Base-by-base conservation (phyloP, 1,140 invertebrate species). In the Dermatophagoides farinae region DNA sequence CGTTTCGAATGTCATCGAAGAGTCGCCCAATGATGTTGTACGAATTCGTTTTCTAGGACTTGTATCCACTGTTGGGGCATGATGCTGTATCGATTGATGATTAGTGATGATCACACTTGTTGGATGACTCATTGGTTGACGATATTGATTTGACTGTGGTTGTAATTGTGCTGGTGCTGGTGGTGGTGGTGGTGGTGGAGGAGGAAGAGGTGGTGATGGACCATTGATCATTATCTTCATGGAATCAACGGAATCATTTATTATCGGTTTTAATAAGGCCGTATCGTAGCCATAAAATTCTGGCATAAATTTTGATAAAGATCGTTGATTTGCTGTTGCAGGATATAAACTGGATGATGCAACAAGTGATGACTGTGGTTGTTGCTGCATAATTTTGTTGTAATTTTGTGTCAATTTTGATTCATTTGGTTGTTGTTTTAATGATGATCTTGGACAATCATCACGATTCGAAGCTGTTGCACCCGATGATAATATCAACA, bases 401-500 rank as follows among this genome's bases (percentile, higher is more conserved):
- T n/a, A n/a, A n/a, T 31, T 31, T 31, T 4, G 31, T 31, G 2
- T 31, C 8, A 8, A 31, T 8, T 31, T 31, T 31, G 31, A 8
- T 8, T 31, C 2, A 4, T 31, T 2, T 31, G 2, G 31, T 31
- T 2, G 31, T 4, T 31, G 31, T 31, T 4, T 4, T 8, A 57
- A 57, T 44, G 53, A 20, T 18, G n/a, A 44, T 16, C 20, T 23
- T 25, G 6, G 53, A 14, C 18, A 31, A 18, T 20, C n/a, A n/a
- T n/a, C n/a, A n/a, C n/a, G 14, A 22, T 53, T 25, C 51, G 37
- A 22, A 5, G 23, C 10, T 44, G 43, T 44, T 20, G 62, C 60
- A 31, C 62, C 62, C 8, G 62, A 31, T 8, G 31, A 63, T 22
- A 63, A 41, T 22, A 54, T 85, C 12, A 92, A 70, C 40, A 93